Evolutionary conservation across 2,797 vertebrate species (phyloP).

Genomic region (Columba guinea): DNA sequence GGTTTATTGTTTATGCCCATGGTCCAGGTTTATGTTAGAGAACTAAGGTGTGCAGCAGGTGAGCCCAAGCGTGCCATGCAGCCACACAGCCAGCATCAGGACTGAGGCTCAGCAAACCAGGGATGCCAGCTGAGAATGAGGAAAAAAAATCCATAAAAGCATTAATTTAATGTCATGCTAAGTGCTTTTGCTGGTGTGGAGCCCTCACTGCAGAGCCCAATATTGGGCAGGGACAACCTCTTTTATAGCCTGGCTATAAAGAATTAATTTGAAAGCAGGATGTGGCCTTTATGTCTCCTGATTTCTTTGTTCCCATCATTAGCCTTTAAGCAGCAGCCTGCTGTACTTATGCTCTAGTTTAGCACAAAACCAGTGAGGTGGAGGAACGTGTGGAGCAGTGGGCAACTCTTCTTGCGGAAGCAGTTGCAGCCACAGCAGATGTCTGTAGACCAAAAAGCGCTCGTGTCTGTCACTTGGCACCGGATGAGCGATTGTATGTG

Average conservation of each 20-base stretch:
- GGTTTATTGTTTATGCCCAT: not conserved
- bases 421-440: not conserved
- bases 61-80: not conserved
- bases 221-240: not conserved
- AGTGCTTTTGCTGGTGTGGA: not conserved
- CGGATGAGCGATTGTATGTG: accelerated
- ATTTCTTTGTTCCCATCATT: not conserved
- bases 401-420: not conserved
- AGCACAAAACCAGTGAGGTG: not conserved
- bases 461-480: not conserved
- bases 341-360: not conserved
- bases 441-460: not conserved
- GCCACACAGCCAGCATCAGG: not conserved
- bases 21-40: not conserved
- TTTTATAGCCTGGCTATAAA: not conserved
- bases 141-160: not conserved
- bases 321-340: not conserved
- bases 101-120: not conserved
- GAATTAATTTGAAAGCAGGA: conserved; percentile 31
- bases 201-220: not conserved
- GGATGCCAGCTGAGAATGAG: not conserved
- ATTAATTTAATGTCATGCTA: conserved; percentile 8
- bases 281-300: not conserved
- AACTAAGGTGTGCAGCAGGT: not conserved
- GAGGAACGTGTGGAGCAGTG: not conserved